phyloP scores from a whole-genome alignment of 2,888 invertebrate genomes.

The Amphipoea oculea region DNA sequence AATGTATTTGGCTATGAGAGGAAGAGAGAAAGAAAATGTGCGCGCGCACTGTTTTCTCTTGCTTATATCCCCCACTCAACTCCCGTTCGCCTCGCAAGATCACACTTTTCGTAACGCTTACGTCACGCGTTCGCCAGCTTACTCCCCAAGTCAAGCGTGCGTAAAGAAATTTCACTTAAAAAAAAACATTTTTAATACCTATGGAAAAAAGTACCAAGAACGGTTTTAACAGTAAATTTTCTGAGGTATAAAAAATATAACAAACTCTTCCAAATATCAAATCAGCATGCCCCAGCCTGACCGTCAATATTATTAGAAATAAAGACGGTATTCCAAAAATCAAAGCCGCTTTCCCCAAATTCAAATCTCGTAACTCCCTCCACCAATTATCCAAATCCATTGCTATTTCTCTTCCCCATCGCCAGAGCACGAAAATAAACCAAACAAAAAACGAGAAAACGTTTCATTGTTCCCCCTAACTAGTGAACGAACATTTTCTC shows the following conservation, averaged over 20 bases:
- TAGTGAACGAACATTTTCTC: constrained; percentile 50
- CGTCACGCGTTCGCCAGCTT: no score
- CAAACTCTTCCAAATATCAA: neutral
- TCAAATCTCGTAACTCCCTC: constrained; percentile 17
- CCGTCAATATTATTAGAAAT: neutral
- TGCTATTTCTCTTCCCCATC: constrained; percentile 21
- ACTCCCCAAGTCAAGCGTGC: no score
- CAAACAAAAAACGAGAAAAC: constrained; percentile 45
- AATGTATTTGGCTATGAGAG: no score
- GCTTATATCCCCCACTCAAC: no score
- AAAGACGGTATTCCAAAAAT: neutral
- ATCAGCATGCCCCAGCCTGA: neutral
- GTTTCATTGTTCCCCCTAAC: constrained; percentile 56
- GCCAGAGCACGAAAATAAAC: constrained; percentile 36
- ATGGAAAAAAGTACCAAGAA: neutral
- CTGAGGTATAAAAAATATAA: neutral
- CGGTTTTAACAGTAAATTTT: neutral
- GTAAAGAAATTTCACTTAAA: no score
- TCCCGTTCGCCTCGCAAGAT: no score
- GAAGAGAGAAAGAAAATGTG: no score
- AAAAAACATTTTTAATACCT: neutral
- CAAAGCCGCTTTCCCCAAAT: constrained; percentile 17
- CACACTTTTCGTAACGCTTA: no score
- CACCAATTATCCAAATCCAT: constrained; percentile 37
- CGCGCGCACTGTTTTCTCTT: no score